These are phyloP conservation scores for Pollicipes pollicipes DNA, from an alignment of 1,140 invertebrate genomes.

Conservation along the genomic window DNA sequence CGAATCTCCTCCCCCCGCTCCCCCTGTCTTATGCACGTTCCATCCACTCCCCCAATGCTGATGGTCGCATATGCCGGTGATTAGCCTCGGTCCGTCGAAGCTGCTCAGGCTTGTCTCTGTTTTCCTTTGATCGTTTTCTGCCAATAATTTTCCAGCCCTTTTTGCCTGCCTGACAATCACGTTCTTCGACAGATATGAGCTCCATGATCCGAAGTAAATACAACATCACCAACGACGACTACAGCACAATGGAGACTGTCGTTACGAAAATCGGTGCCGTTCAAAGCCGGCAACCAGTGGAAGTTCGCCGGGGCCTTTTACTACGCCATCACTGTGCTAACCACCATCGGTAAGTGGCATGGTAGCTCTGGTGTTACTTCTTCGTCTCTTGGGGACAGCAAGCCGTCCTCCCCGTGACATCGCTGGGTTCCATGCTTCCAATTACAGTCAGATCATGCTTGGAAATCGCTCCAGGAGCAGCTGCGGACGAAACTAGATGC, in stretches of 20 bases:
- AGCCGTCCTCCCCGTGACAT: neutral
- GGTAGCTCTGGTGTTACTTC: conserved; percentile 8
- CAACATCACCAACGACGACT: conserved; percentile 85
- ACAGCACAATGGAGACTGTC: conserved; percentile 79
- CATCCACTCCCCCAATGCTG: too few relatives aligned
- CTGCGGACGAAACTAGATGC: too few relatives aligned
- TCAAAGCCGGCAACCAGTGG: conserved; percentile 92
- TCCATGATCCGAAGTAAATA: conserved; percentile 46
- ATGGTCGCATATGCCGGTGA: too few relatives aligned
- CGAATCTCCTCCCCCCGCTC: too few relatives aligned
- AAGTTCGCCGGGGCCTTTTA: conserved; percentile 96
- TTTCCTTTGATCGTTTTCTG: too few relatives aligned
- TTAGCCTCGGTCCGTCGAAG: too few relatives aligned
- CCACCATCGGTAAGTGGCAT: conserved; percentile 68
- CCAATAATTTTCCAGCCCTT: too few relatives aligned
- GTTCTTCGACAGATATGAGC: neutral
- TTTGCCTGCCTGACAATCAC: too few relatives aligned
- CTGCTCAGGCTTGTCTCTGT: too few relatives aligned
- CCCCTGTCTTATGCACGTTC: too few relatives aligned
- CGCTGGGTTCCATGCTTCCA: neutral
- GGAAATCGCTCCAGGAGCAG: too few relatives aligned
- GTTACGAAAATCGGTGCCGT: conserved; percentile 88
- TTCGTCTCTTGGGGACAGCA: conserved; percentile 1
- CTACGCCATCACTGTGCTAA: conserved; percentile 97
- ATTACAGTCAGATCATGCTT: too few relatives aligned